Conservation (phyloP, 2,888 invertebrate species). For the Melanophora roralis region DNA sequence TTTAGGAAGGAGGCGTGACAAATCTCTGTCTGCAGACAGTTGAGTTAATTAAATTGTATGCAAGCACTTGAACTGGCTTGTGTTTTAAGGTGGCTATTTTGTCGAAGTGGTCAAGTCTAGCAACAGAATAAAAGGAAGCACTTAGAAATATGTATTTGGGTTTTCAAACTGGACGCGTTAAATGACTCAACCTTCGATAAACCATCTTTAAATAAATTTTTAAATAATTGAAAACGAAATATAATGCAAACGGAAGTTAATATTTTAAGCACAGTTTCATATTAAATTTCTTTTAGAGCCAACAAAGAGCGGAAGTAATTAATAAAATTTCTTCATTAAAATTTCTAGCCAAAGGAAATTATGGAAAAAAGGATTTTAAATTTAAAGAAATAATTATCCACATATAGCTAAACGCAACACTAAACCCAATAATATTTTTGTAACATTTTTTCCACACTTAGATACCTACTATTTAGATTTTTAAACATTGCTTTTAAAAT, state of each 20-base stretch:
- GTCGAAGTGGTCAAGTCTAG: conserved; percentile 29
- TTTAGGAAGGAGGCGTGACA: conserved; percentile 41
- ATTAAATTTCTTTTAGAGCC: conserved; percentile 2
- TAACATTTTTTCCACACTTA: too few species aligned
- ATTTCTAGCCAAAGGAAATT: neutral
- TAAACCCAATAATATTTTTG: too few species aligned
- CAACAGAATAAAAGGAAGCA: neutral
- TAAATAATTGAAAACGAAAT: neutral
- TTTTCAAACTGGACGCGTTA: too few species aligned
- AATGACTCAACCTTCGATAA: conserved; percentile 51
- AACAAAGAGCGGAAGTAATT: conserved; percentile 51
- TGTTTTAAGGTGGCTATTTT: neutral
- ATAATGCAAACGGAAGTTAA: neutral
- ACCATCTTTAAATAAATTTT: neutral
- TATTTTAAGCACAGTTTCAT: neutral
- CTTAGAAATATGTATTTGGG: conserved; percentile 3
- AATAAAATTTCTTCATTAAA: conserved; percentile 37
- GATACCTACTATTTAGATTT: too few species aligned
- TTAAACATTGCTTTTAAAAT: too few species aligned
- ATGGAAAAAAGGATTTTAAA: neutral
- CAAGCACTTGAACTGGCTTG: neutral
- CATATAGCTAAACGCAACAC: too few species aligned
- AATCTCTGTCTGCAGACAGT: conserved; percentile 50
- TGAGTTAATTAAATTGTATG: conserved; percentile 29
- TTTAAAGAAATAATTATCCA: too few species aligned